phyloP scores from a whole-genome alignment of 2,888 invertebrate species.

The Biston betularia region DNA sequence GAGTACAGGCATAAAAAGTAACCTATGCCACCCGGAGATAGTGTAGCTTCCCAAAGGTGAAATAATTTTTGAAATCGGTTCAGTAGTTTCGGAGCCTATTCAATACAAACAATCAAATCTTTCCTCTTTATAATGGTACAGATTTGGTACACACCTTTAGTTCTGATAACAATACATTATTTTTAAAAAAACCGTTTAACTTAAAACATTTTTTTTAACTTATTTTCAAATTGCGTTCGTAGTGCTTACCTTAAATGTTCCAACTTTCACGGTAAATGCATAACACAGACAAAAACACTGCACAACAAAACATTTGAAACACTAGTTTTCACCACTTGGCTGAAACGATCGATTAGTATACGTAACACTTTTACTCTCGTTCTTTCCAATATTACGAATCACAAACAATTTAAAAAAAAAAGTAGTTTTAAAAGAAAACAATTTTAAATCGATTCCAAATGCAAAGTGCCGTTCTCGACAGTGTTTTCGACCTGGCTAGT shows the following conservation, averaged over 20 bases:
- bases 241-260: conserved; percentile 49
- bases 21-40: too few species aligned
- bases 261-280: conserved; percentile 56
- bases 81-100: too few species aligned
- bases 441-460: conserved; percentile 31
- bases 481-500: conserved; percentile 44
- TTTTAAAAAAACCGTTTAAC: too few species aligned
- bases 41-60: too few species aligned
- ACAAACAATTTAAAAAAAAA: conserved; percentile 18
- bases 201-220: too few species aligned
- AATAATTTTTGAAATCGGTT: too few species aligned
- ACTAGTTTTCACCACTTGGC: conserved; percentile 21
- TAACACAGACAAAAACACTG: conserved; percentile 46
- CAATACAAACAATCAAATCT: too few species aligned
- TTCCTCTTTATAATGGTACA: too few species aligned
- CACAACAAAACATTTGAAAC: conserved; percentile 40
- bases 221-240: too few species aligned
- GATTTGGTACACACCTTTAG: too few species aligned
- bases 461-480: conserved; percentile 32
- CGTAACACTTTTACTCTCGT: conserved; percentile 19
- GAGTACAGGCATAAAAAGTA: too few species aligned
- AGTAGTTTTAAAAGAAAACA: conserved; percentile 33
- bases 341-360: background rate
- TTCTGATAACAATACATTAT: too few species aligned
- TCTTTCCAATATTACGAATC: background rate